Evolutionary conservation across 1,140 invertebrate genomes (phyloP).

Genomic region (Tetraneura akinire): DNA sequence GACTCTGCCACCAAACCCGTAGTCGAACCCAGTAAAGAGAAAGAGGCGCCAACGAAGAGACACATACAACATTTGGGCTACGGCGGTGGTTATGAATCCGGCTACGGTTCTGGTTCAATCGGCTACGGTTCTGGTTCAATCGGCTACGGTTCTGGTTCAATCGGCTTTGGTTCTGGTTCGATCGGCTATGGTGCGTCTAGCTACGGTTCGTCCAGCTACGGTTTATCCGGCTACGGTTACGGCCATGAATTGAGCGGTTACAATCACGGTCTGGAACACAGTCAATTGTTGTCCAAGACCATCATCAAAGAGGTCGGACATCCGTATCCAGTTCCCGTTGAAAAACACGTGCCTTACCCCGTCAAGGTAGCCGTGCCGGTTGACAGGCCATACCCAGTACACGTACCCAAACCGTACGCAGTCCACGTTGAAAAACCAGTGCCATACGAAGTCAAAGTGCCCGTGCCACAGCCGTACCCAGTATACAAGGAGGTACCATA

Average conservation of each 20-base stretch:
- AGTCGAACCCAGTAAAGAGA: conserved; percentile 57
- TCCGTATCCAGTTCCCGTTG: conserved; percentile 52
- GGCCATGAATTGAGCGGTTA: neutral
- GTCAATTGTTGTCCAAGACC: conserved; percentile 53
- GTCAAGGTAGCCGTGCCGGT: conserved; percentile 53
- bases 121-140: conserved; percentile 1
- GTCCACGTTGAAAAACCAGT: conserved; percentile 58
- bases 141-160: neutral
- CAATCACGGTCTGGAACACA: neutral
- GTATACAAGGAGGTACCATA: conserved; percentile 55
- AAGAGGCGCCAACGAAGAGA: conserved; percentile 40
- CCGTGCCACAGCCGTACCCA: conserved; percentile 55
- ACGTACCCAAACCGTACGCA: conserved; percentile 57
- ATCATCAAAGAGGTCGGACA: conserved; percentile 53
- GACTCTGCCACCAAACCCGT: conserved; percentile 57
- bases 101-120: neutral
- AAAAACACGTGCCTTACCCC: conserved; percentile 54
- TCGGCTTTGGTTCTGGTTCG: too few species aligned
- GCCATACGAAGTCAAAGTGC: conserved; percentile 60
- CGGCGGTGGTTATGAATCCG: conserved; percentile 56
- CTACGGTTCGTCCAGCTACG: too few species aligned
- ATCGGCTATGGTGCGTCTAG: too few species aligned
- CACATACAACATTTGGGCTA: conserved; percentile 61
- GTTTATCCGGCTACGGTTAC: neutral
- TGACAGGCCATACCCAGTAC: conserved; percentile 55